Percentiles rank a stretch among this genome's conserved stretches.
phyloP scores from a whole-genome alignment of 2,797 vertebrate genomes.

The Erethizon dorsatum region DNA sequence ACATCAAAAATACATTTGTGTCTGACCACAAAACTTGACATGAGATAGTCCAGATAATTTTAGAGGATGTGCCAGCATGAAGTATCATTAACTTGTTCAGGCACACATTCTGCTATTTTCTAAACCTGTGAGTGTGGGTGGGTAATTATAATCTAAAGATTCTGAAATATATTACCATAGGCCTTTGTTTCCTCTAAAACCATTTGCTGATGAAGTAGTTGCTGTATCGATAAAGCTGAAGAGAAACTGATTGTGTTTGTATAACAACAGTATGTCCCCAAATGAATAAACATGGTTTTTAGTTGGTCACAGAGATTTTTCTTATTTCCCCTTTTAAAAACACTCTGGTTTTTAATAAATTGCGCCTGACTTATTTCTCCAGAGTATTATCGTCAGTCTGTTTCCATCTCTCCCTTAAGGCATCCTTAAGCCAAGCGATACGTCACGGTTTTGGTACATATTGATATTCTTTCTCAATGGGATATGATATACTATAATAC shows the following conservation, averaged over 20 bases:
- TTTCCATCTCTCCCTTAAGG: conserved; percentile 73
- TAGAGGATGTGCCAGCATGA: neutral
- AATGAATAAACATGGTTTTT: conserved; percentile 42
- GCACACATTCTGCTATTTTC: neutral
- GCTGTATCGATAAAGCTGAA: neutral
- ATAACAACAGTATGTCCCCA: conserved; percentile 18
- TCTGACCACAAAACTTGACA: neutral
- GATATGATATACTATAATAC: conserved; percentile 71
- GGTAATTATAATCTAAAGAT: conserved; percentile 18
- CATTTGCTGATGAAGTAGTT: conserved; percentile 16
- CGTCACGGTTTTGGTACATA: conserved; percentile 64
- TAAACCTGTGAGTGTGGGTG: neutral
- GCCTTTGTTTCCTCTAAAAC: neutral
- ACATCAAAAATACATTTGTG: neutral
- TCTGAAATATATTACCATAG: neutral
- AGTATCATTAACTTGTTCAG: neutral
- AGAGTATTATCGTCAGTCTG: neutral
- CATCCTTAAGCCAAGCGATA: conserved; percentile 56
- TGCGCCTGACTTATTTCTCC: conserved; percentile 64
- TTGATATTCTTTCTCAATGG: conserved; percentile 76
- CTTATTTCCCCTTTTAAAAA: neutral
- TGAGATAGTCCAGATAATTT: neutral
- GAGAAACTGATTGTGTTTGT: conserved; percentile 31
- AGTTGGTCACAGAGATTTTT: conserved; percentile 6
- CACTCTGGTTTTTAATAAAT: conserved; percentile 53